Conservation (phyloP, 2,113 vertebrate genomes). For the Lycaon pictus region DNA sequence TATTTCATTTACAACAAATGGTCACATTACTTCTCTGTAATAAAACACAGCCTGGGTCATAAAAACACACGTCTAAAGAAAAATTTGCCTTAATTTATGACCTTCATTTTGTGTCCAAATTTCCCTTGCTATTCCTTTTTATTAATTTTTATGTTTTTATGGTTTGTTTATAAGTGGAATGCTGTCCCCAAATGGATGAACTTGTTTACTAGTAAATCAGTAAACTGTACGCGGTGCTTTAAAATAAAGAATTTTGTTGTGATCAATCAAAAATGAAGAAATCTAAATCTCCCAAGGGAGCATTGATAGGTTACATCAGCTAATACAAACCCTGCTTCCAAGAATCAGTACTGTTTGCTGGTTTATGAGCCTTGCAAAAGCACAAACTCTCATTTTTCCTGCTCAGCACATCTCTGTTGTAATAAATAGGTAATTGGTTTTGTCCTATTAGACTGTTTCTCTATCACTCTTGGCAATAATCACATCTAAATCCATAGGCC, state of each 20-base stretch:
- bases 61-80: slow-evolving; percentile 2
- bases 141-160: slow-evolving; percentile 31
- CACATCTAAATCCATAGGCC: slow-evolving; percentile 36
- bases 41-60: neutral
- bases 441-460: neutral
- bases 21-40: neutral
- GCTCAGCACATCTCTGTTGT: slow-evolving; percentile 31
- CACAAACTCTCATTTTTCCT: neutral
- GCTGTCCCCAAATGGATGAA: neutral
- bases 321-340: neutral
- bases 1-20: neutral
- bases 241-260: neutral
- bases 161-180: slow-evolving; percentile 6
- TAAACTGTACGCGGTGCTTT: slow-evolving; percentile 21
- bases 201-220: slow-evolving; percentile 40
- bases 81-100: neutral
- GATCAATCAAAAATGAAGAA: neutral
- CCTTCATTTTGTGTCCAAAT: neutral
- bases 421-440: slow-evolving; percentile 66
- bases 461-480: neutral
- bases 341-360: neutral
- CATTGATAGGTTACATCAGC: neutral
- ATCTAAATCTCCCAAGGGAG: neutral
- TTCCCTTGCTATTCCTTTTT: neutral
- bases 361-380: slow-evolving; percentile 20